Evolutionary conservation across 2,797 vertebrate genomes (phyloP).

Genomic region (Rhinella marina): DNA sequence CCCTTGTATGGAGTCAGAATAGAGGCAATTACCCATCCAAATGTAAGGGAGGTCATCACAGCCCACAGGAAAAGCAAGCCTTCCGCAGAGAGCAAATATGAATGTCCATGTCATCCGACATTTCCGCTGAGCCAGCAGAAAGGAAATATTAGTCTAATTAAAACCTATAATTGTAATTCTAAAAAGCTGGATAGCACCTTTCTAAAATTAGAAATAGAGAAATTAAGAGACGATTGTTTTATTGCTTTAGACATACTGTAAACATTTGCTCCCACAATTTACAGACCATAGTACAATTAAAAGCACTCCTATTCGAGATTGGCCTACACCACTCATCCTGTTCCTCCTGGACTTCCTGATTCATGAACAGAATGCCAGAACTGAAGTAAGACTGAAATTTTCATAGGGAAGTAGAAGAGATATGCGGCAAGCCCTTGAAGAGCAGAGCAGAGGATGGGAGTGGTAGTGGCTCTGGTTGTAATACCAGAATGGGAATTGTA

Average conservation of each 20-base stretch:
- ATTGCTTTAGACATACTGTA: too few species aligned
- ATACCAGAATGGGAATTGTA: too few species aligned
- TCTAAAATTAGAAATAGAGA: slow-evolving; percentile 11
- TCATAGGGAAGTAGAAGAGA: too few species aligned
- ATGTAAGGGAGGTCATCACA: not conserved
- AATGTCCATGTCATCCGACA: not conserved
- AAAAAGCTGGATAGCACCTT: not conserved
- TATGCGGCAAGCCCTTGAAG: too few species aligned
- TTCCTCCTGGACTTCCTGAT: not conserved
- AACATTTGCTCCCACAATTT: not conserved
- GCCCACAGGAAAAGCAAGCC: slow-evolving; percentile 12
- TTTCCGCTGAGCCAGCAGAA: slow-evolving; percentile 31
- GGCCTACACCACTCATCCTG: not conserved
- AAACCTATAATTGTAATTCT: slow-evolving; percentile 10
- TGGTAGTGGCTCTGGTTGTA: too few species aligned
- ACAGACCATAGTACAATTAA: not conserved
- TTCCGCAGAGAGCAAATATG: not conserved
- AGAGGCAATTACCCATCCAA: slow-evolving; percentile 1
- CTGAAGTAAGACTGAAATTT: not conserved
- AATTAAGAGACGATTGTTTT: too few species aligned
- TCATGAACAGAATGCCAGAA: not conserved
- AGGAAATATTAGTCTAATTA: slow-evolving; percentile 45
- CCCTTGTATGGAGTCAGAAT: slow-evolving; percentile 16
- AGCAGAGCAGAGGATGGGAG: too few species aligned
- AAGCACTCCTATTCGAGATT: not conserved